Conservation (phyloP, 2,113 vertebrate genomes). For the Guaruba guarouba region DNA sequence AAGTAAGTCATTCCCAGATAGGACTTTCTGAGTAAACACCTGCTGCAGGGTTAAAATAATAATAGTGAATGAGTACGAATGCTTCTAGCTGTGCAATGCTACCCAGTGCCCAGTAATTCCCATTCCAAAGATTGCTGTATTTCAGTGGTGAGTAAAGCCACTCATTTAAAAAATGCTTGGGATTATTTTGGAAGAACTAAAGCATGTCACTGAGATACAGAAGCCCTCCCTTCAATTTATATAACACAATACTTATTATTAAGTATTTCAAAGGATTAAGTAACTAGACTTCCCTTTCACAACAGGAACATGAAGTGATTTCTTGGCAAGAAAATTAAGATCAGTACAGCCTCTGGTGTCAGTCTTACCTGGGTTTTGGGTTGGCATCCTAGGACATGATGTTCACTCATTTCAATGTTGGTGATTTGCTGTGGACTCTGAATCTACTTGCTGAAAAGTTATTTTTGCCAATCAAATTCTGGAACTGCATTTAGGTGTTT, state of each 20-base stretch:
- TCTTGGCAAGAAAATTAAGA: neutral
- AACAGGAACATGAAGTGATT: neutral
- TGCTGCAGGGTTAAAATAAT: neutral
- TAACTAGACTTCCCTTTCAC: neutral
- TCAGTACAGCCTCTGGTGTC: neutral
- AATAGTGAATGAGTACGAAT: neutral
- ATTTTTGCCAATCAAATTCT: neutral
- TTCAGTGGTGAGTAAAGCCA: neutral
- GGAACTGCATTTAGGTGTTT: neutral
- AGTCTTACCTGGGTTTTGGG: neutral
- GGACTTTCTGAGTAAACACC: neutral
- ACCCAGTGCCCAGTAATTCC: neutral
- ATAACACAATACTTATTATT: neutral
- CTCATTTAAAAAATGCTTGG: constrained; percentile 25
- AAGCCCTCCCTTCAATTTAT: neutral
- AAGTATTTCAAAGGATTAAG: neutral
- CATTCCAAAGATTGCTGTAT: neutral
- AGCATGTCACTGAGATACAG: neutral
- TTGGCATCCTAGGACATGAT: neutral
- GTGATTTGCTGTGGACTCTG: neutral
- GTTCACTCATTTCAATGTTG: neutral
- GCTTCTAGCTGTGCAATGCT: neutral
- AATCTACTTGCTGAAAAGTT: neutral
- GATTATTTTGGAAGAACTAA: neutral
- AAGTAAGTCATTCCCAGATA: neutral